Base-by-base conservation (phyloP, 2,797 vertebrate species). In the Enteromius treurensis region DNA sequence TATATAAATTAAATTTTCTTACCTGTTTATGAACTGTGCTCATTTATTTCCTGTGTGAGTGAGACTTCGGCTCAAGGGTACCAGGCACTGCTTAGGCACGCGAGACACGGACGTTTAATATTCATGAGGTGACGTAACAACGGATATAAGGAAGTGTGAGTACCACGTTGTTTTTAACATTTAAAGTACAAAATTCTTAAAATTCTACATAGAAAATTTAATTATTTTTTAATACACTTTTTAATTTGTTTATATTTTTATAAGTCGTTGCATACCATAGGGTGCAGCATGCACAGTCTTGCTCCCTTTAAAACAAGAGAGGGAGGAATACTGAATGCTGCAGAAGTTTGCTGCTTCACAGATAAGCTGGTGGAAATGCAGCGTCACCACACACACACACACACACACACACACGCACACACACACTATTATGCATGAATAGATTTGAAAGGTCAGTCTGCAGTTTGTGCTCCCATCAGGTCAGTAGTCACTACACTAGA, bases 61-160 rank as follows among this genome's bases (percentile, higher is more conserved):
- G 15, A 49, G 68, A 71, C 67, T 23, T 70, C 53, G 40, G 21
- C 71, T 67, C 19, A 21, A 55, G 49, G 51, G 84, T 85, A 82
- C 90, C 90, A 89, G 91, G 90, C 89, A 89, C 91, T 89, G 90
- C 89, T 86, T 71, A 88, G 58, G 34, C 74, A 62, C 67, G 73
- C 71, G 83, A 80, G 77, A 68, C 85, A 81, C 55, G 32, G 67
- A 21, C 6, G 51, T 21, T 71, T 60, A 83, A 84, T 80, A 89
- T 85, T 51, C 77, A 87, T 91, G 89, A 92, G 88, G 79, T 89
- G 19, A 34, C 5, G 55, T 53, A 26, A 62, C 23, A 26, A 49
- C 19, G 0, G 17, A 34, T n/a, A 2, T 10, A 67, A 29, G 58
- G 79, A 74, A 37, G 69, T 65, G 53, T 51, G 3, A 73, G 58